Conservation (phyloP, 2,797 vertebrate species). For the Graptemys geographica region DNA sequence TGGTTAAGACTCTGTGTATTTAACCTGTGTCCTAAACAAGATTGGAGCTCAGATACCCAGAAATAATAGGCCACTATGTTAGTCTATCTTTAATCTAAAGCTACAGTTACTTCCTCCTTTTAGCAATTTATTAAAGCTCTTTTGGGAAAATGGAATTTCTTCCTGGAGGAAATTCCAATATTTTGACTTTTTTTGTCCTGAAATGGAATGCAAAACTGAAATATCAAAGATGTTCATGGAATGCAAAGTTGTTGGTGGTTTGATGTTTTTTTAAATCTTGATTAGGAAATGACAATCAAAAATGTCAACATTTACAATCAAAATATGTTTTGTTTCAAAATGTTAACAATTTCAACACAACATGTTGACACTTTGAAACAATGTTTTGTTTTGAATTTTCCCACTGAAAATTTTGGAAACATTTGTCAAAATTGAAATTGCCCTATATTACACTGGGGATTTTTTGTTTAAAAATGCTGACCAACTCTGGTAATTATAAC, state of each 20-base stretch:
- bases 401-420: background rate
- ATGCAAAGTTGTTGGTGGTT: background rate
- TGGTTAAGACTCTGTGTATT: background rate
- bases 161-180: background rate
- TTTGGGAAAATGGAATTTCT: conserved; percentile 6
- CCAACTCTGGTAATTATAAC: background rate
- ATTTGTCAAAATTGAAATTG: background rate
- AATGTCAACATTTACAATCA: background rate
- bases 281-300: background rate
- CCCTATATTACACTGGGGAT: background rate
- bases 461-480: background rate
- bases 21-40: background rate
- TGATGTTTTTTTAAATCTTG: background rate
- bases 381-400: background rate
- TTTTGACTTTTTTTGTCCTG: background rate
- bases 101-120: conserved; percentile 11
- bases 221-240: background rate
- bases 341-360: background rate
- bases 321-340: background rate
- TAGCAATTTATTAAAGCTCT: background rate
- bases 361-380: background rate
- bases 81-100: background rate
- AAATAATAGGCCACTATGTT: background rate
- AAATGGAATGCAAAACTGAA: background rate
- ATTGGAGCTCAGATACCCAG: background rate